These are phyloP conservation scores for Megalopta genalis DNA, from an alignment of 1,140 invertebrate species.

Conservation along the genomic window DNA sequence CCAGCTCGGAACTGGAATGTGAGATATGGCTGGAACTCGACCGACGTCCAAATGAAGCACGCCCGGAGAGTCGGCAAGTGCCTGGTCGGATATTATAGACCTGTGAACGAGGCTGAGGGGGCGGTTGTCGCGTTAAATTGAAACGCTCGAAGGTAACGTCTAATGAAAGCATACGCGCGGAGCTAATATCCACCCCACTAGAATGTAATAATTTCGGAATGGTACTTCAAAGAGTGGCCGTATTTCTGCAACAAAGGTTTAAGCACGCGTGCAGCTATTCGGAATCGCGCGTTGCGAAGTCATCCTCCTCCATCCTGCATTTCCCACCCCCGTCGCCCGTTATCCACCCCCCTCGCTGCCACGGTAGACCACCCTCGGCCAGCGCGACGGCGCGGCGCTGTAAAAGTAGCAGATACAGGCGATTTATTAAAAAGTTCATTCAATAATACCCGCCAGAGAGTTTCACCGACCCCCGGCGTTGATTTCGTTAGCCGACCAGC, in stretches of 20 bases:
- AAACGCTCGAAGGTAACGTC: slow-evolving; percentile 79
- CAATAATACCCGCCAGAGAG: neutral
- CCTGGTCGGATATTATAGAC: slow-evolving; percentile 72
- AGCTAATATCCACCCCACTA: slow-evolving; percentile 76
- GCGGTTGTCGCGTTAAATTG: slow-evolving; percentile 71
- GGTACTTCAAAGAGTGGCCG: slow-evolving; percentile 69
- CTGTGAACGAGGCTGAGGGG: slow-evolving; percentile 72
- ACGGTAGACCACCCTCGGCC: neutral
- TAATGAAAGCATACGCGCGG: slow-evolving; percentile 78
- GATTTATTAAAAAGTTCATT: slow-evolving; percentile 59
- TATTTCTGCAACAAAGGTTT: slow-evolving; percentile 70
- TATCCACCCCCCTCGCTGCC: neutral
- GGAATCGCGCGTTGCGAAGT: slow-evolving; percentile 46
- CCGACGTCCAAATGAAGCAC: slow-evolving; percentile 74
- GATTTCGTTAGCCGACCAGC: slow-evolving; percentile 19
- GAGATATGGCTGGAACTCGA: slow-evolving; percentile 75
- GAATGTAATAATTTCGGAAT: slow-evolving; percentile 79
- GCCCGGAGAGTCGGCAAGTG: slow-evolving; percentile 73
- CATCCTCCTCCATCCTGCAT: neutral
- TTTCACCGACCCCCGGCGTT: neutral
- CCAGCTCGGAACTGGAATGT: slow-evolving; percentile 68
- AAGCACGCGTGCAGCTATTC: slow-evolving; percentile 64
- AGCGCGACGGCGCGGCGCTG: neutral
- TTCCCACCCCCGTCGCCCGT: too few species aligned
- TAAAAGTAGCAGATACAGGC: slow-evolving; percentile 38